Evolutionary conservation across 2,113 vertebrate genomes (phyloP).

Genomic region (Collichthys lucidus): DNA sequence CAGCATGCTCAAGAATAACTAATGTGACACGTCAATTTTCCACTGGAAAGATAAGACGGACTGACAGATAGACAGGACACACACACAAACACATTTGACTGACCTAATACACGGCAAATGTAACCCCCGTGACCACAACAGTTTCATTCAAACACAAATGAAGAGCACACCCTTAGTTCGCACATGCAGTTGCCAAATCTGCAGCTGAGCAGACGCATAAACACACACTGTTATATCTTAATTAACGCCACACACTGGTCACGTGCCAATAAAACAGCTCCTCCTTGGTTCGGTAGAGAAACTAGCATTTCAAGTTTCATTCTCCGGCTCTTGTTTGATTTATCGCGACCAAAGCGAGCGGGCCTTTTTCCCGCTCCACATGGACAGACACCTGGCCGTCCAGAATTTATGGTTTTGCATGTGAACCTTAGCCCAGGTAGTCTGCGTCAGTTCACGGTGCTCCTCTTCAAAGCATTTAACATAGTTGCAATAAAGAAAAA

Average conservation of each 20-base stretch:
- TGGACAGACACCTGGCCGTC: not conserved
- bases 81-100: not conserved
- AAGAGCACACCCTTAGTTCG: constrained; percentile 25
- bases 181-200: constrained; percentile 40
- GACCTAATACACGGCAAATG: not conserved
- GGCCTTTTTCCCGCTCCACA: not conserved
- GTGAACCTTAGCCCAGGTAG: constrained; percentile 40
- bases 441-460: not conserved
- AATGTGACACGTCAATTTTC: constrained; percentile 71
- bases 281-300: not conserved
- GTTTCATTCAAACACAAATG: constrained; percentile 40
- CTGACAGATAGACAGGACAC: constrained; percentile 39
- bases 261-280: constrained; percentile 4
- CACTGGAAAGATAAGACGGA: constrained; percentile 66
- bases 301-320: not conserved
- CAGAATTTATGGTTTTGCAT: constrained; percentile 26
- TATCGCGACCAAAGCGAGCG: not conserved
- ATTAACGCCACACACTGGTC: constrained; percentile 41
- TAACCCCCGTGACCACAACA: constrained; percentile 25
- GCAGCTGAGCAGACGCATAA: constrained; percentile 26
- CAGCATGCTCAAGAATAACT: constrained; percentile 74
- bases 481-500: constrained; percentile 32
- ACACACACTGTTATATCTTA: constrained; percentile 21
- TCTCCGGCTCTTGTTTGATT: not conserved
- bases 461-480: constrained; percentile 23